Conservation (phyloP, 2,888 invertebrate genomes). For the Tetranychus piercei region DNA sequence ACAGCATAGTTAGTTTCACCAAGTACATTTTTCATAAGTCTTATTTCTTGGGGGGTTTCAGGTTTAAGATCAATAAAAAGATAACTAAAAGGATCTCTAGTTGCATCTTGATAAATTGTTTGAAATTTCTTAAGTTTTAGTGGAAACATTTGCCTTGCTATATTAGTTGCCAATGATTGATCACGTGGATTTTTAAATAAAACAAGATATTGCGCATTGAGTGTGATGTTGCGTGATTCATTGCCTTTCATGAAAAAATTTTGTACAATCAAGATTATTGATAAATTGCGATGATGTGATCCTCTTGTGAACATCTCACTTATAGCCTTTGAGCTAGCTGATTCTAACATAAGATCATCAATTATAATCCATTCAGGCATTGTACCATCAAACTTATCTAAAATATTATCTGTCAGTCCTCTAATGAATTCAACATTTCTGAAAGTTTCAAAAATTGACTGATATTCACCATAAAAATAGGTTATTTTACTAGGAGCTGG, state of each 20-base stretch:
- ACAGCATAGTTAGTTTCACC: neutral
- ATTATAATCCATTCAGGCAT: neutral
- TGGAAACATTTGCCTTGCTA: constrained; percentile 5
- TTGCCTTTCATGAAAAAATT: neutral
- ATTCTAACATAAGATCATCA: neutral
- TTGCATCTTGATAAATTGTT: constrained; percentile 3
- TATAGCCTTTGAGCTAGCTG: neutral
- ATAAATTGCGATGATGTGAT: neutral
- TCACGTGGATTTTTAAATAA: constrained; percentile 8
- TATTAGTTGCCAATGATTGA: neutral
- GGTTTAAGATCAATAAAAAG: constrained; percentile 8
- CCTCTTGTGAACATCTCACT: neutral
- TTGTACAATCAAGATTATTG: constrained; percentile 1
- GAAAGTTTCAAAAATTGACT: neutral
- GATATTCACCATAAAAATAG: neutral
- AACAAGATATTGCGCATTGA: neutral
- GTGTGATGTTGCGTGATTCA: neutral
- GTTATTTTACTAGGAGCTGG: neutral
- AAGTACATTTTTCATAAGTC: neutral
- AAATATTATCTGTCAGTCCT: neutral
- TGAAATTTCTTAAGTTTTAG: neutral
- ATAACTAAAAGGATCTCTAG: neutral
- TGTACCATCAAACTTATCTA: neutral
- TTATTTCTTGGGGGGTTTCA: neutral
- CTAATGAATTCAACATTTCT: neutral